Conservation (phyloP, 2,888 invertebrate genomes). For the Anodontia alba region DNA sequence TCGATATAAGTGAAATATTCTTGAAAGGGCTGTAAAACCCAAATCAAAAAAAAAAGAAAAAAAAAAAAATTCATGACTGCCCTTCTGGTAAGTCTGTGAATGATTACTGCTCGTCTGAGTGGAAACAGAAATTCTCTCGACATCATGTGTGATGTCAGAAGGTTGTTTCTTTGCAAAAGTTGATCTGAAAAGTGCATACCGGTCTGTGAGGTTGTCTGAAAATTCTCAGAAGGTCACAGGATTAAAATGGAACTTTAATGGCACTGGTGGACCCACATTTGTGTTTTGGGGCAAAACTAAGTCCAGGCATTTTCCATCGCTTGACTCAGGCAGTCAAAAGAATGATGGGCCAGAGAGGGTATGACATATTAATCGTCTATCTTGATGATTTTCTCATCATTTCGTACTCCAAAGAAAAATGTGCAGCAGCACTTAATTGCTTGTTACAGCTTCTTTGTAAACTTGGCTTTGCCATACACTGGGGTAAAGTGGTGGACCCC, state of each 20-base stretch:
- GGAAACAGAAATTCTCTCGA: slow-evolving; percentile 26
- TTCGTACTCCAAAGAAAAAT: neutral
- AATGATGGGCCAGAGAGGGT: neutral
- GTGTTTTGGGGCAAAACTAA: neutral
- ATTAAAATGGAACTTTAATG: slow-evolving; percentile 1
- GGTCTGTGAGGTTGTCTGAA: neutral
- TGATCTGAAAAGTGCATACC: slow-evolving; percentile 18
- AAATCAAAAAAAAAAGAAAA: too few species aligned
- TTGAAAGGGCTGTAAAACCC: too few species aligned
- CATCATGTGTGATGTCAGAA: too few species aligned
- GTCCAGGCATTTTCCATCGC: neutral
- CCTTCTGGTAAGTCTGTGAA: slow-evolving; percentile 22
- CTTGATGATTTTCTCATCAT: neutral
- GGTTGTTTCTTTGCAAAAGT: slow-evolving; percentile 16
- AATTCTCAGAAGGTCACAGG: neutral
- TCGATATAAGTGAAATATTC: too few species aligned
- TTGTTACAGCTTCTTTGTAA: neutral
- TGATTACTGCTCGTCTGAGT: slow-evolving; percentile 23
- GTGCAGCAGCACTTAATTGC: neutral
- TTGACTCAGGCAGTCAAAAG: slow-evolving; percentile 1
- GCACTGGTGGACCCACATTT: neutral
- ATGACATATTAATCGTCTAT: neutral
- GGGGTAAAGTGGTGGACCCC: slow-evolving; percentile 9
- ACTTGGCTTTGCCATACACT: neutral
- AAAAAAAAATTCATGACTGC: too few species aligned